A percentile compares a stretch with the other conserved stretches of the same genome.
Conservation (phyloP, 2,113 vertebrate genomes). For the Reinhardtius hippoglossoides region DNA sequence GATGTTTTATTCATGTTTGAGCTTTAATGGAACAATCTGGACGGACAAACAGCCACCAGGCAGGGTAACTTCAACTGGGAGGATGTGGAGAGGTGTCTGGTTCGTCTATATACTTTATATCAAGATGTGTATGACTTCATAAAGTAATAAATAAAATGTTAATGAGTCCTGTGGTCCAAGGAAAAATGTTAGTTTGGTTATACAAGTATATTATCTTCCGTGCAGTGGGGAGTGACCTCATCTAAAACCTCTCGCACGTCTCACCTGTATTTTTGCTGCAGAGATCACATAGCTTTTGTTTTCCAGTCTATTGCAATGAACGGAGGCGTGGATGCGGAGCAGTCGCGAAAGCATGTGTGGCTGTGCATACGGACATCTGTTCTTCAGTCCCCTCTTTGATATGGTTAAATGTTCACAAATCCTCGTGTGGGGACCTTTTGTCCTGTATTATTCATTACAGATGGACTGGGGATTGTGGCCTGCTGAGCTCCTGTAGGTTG, state of each 20-base stretch:
- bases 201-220: not conserved
- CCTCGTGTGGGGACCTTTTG: constrained; percentile 31
- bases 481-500: constrained; percentile 34
- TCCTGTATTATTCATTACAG: constrained; percentile 49
- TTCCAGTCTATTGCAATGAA: constrained; percentile 11
- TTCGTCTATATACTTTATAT: not conserved
- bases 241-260: not conserved
- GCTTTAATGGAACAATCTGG: constrained; percentile 17
- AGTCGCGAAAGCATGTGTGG: constrained; percentile 14
- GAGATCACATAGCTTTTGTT: constrained; percentile 5
- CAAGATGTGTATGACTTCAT: no score
- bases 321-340: constrained; percentile 12
- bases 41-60: not conserved
- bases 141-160: not conserved
- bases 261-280: constrained; percentile 1
- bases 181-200: not conserved
- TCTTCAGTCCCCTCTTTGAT: constrained; percentile 66
- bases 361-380: constrained; percentile 58
- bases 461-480: constrained; percentile 22
- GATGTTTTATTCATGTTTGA: constrained; percentile 59
- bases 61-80: constrained; percentile 31
- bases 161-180: not conserved
- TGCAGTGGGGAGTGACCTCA: not conserved
- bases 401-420: constrained; percentile 58
- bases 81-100: constrained; percentile 17